These are phyloP conservation scores for Casuarius casuarius DNA, from an alignment of 2,113 vertebrate genomes.

Conservation along the genomic window DNA sequence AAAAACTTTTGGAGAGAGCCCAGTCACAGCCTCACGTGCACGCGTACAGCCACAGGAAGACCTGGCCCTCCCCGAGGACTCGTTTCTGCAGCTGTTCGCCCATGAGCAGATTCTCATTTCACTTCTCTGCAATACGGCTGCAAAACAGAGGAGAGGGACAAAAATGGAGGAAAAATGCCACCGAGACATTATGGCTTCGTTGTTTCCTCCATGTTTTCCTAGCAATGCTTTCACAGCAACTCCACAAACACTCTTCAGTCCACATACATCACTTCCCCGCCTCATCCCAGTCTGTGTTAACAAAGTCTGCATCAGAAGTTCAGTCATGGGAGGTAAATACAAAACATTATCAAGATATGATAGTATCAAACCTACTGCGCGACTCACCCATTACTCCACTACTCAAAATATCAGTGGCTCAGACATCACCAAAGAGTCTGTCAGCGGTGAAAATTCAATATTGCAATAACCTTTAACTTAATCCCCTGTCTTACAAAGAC, in stretches of 20 bases:
- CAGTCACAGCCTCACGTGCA: rapidly evolving
- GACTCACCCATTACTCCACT: neutral
- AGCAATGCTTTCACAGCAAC: neutral
- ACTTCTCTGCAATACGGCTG: neutral
- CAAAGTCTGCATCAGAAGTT: neutral
- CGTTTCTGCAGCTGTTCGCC: neutral
- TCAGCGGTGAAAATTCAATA: neutral
- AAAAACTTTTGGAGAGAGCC: neutral
- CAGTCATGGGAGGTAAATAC: neutral
- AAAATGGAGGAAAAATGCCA: neutral
- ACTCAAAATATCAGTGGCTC: neutral
- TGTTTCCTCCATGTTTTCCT: neutral
- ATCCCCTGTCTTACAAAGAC: neutral
- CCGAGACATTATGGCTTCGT: neutral
- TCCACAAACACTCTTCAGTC: neutral
- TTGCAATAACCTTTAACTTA: neutral
- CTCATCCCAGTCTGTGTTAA: neutral
- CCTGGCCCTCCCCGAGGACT: neutral
- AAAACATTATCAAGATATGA: neutral
- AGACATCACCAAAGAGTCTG: neutral
- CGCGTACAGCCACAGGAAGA: neutral
- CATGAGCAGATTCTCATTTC: neutral
- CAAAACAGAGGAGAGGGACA: neutral
- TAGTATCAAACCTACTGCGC: neutral
- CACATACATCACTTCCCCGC: neutral